These are phyloP conservation scores for Lamprologus callipterus DNA, from an alignment of 2,113 vertebrate species.

Conservation along the genomic window DNA sequence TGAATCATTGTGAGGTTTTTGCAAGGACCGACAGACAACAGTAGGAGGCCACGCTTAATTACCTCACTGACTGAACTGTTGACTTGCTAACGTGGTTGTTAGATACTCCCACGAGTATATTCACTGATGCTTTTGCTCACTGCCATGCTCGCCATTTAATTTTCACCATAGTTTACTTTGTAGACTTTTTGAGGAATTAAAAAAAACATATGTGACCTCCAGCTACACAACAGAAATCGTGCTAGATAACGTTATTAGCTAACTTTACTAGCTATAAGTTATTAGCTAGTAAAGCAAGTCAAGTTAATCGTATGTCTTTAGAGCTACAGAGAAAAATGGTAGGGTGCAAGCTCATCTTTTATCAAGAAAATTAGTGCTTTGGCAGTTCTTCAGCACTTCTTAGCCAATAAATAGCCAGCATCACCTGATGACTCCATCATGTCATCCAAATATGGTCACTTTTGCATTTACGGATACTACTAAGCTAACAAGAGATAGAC, in stretches of 20 bases:
- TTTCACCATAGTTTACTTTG: background rate
- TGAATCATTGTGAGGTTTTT: slow-evolving; percentile 31
- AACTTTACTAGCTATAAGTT: background rate
- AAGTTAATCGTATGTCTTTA: background rate
- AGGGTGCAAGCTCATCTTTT: background rate
- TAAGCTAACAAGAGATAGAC: background rate
- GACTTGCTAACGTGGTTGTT: slow-evolving; percentile 1
- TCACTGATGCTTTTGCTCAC: background rate
- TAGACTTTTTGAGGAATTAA: background rate
- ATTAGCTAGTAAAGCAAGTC: background rate
- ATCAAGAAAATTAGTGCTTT: background rate
- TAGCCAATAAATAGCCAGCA: background rate
- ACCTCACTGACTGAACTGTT: background rate
- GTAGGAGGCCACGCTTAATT: slow-evolving; percentile 19
- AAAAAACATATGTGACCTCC: background rate
- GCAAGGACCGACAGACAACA: background rate
- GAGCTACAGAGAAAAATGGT: background rate
- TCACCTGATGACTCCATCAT: background rate
- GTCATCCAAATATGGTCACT: background rate
- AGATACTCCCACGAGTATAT: background rate
- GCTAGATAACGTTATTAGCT: background rate
- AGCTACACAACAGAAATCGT: background rate
- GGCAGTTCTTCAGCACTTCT: background rate
- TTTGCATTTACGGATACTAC: background rate
- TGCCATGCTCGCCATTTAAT: background rate